A percentile compares a stretch with the other conserved stretches of the same genome.
These are phyloP conservation scores for Latheticus oryzae DNA, from an alignment of 2,888 invertebrate genomes.

Conservation along the genomic window DNA sequence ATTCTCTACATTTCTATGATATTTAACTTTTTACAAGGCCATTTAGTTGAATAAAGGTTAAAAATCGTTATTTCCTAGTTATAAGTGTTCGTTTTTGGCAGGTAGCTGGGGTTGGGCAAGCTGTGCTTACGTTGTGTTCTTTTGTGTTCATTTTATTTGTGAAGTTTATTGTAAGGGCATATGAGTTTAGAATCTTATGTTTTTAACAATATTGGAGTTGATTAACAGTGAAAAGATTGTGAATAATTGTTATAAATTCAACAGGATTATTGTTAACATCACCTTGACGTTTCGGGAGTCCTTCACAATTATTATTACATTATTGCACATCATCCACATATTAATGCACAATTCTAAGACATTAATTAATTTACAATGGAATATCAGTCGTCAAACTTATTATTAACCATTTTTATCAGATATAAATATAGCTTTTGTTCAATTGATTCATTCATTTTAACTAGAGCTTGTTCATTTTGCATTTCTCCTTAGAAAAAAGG, in stretches of 20 bases:
- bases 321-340: conserved; percentile 21
- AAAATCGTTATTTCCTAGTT: too few relatives aligned
- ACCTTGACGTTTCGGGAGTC: conserved; percentile 33
- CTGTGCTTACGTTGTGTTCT: conserved; percentile 56
- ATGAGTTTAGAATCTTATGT: too few relatives aligned
- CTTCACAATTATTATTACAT: conserved; percentile 24
- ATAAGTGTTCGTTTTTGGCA: conserved; percentile 51
- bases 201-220: not conserved
- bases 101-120: conserved; percentile 53
- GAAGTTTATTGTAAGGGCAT: conserved; percentile 3
- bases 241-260: too few relatives aligned
- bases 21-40: too few relatives aligned
- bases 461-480: too few relatives aligned
- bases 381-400: conserved; percentile 1
- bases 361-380: conserved; percentile 10
- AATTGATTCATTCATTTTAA: too few relatives aligned
- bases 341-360: conserved; percentile 17
- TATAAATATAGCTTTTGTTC: too few relatives aligned
- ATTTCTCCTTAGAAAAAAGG: conserved; percentile 70
- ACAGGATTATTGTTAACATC: conserved; percentile 10
- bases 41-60: too few relatives aligned
- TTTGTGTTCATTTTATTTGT: conserved; percentile 39
- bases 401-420: not conserved
- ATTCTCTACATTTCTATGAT: too few relatives aligned
- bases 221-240: too few relatives aligned